Percentiles rank a stretch among this genome's conserved stretches.
phyloP scores from a whole-genome alignment of 2,797 vertebrate genomes.

The Sphenopsis melanotis region DNA sequence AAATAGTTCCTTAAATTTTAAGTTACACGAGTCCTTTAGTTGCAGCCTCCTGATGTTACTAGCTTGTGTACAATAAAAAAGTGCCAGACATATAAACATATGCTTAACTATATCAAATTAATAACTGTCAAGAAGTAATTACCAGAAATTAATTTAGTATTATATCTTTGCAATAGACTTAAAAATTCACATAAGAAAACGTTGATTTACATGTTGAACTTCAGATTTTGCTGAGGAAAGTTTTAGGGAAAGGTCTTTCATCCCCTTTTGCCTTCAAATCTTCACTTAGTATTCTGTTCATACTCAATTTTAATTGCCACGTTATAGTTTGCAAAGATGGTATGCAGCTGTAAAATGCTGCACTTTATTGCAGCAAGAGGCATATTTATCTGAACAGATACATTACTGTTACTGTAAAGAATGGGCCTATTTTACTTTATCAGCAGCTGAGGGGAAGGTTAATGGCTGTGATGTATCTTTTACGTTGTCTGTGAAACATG shows the following conservation, averaged over 20 bases:
- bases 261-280: slow-evolving; percentile 5
- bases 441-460: slow-evolving; percentile 71
- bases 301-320: slow-evolving; percentile 58
- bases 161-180: neutral
- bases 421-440: slow-evolving; percentile 74
- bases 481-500: slow-evolving; percentile 60
- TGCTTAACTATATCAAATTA: neutral
- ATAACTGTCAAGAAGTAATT: neutral
- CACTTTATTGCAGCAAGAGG: slow-evolving; percentile 61
- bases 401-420: slow-evolving; percentile 72
- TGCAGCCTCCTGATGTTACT: neutral
- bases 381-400: slow-evolving; percentile 73
- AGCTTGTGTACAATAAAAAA: neutral
- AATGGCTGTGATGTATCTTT: slow-evolving; percentile 72
- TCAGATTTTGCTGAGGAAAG: neutral
- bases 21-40: neutral
- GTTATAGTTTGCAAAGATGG: slow-evolving; percentile 40
- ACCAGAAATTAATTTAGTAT: neutral
- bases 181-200: neutral
- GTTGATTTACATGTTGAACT: neutral
- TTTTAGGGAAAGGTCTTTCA: slow-evolving; percentile 11
- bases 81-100: neutral
- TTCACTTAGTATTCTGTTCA: slow-evolving; percentile 31
- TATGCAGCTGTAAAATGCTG: slow-evolving; percentile 56
- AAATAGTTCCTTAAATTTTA: neutral